These are phyloP conservation scores for Cardiocondyla obscurior DNA, from an alignment of 1,140 invertebrate genomes.

Conservation along the genomic window DNA sequence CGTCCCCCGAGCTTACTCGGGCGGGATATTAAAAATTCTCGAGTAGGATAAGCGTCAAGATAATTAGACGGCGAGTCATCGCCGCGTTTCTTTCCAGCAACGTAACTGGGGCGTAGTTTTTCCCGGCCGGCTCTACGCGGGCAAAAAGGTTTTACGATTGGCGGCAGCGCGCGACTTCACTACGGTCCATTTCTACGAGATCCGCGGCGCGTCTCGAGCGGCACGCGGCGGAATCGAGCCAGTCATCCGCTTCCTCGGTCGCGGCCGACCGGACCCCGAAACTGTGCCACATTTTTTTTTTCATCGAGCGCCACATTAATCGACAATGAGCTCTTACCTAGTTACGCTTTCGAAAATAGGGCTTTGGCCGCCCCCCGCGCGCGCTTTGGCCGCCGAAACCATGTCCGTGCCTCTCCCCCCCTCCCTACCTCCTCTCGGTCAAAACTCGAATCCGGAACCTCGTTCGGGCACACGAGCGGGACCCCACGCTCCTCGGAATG, in stretches of 20 bases:
- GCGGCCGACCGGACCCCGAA: constrained; percentile 1
- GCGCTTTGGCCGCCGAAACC: constrained; percentile 14
- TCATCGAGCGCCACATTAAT: constrained; percentile 43
- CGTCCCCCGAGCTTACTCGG: neutral
- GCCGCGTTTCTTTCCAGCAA: constrained; percentile 59
- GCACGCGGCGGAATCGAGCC: constrained; percentile 21
- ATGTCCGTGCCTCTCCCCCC: neutral
- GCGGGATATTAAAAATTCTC: constrained; percentile 11
- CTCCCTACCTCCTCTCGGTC: too few species aligned
- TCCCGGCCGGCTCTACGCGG: constrained; percentile 26
- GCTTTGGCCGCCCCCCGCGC: neutral
- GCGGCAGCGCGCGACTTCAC: constrained; percentile 7
- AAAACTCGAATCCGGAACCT: constrained; percentile 61
- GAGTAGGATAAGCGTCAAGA: constrained; percentile 23
- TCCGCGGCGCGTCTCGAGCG: neutral
- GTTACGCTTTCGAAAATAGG: constrained; percentile 61
- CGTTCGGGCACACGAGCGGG: constrained; percentile 38
- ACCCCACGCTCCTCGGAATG: constrained; percentile 65
- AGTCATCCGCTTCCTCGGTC: constrained; percentile 53
- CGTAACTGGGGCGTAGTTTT: constrained; percentile 59
- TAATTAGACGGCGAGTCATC: constrained; percentile 41
- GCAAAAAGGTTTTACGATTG: constrained; percentile 60
- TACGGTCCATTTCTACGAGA: constrained; percentile 54
- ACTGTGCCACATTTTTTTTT: constrained; percentile 57
- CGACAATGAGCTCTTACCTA: constrained; percentile 55